Evolutionary conservation across 2,113 vertebrate genomes (phyloP).

Genomic region (Syrrhaptes paradoxus): DNA sequence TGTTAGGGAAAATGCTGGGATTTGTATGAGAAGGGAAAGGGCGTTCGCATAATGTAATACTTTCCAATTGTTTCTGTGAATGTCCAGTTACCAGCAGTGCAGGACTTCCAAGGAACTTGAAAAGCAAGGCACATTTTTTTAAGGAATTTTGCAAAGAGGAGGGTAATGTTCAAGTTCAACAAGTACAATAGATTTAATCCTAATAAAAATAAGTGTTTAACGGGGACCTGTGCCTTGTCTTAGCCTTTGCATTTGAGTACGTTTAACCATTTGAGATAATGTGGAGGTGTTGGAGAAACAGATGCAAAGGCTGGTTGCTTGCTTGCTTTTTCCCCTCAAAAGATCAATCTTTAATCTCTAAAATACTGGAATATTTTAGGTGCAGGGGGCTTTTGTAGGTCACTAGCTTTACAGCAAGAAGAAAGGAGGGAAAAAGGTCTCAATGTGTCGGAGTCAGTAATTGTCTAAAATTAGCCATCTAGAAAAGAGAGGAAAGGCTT

Average conservation of each 20-base stretch:
- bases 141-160: background rate
- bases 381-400: conserved; percentile 52
- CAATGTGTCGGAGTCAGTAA: conserved; percentile 60
- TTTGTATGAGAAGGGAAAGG: background rate
- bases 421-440: background rate
- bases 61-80: background rate
- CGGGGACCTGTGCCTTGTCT: background rate
- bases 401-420: conserved; percentile 40
- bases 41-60: background rate
- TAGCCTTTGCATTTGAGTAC: background rate
- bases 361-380: conserved; percentile 33
- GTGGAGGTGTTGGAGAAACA: background rate
- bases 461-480: conserved; percentile 68
- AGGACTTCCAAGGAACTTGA: background rate
- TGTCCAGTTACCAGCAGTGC: background rate
- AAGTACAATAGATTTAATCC: background rate
- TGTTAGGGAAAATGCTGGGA: background rate
- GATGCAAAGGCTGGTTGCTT: background rate
- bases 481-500: conserved; percentile 52
- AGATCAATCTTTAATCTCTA: background rate
- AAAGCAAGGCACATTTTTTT: background rate
- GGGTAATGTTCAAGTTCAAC: background rate
- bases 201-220: background rate
- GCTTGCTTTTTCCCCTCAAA: background rate
- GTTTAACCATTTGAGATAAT: background rate